phyloP scores from a whole-genome alignment of 1,140 invertebrate species.

The Chymomyza costata region DNA sequence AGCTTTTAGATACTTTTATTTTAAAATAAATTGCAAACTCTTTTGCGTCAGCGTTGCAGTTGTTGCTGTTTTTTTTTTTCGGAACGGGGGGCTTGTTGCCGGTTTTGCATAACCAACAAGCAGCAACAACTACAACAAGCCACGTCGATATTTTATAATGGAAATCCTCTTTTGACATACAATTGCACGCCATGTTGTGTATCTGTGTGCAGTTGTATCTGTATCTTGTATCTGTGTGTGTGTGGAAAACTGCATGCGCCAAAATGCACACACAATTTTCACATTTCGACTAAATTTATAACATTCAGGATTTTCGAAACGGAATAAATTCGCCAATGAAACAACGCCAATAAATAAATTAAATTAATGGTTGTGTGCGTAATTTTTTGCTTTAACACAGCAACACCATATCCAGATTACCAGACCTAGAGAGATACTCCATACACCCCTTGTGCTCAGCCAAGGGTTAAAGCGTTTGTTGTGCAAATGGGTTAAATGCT shows the following conservation, averaged over 20 bases:
- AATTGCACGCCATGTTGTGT: slow-evolving; percentile 11
- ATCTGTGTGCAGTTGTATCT: too few species aligned
- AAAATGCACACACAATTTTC: slow-evolving; percentile 73
- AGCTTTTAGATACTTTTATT: too few species aligned
- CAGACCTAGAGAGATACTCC: too few species aligned
- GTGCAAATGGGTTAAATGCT: slow-evolving; percentile 35
- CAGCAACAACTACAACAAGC: slow-evolving; percentile 1
- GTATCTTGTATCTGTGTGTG: slow-evolving; percentile 8
- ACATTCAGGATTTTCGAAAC: slow-evolving; percentile 61
- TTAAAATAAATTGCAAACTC: slow-evolving; percentile 70
- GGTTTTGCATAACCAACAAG: slow-evolving; percentile 24
- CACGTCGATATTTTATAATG: slow-evolving; percentile 72
- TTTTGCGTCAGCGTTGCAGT: slow-evolving; percentile 33
- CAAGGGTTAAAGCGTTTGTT: too few species aligned
- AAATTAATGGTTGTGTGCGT: slow-evolving; percentile 55
- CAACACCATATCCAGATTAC: too few species aligned
- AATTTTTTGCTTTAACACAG: slow-evolving; percentile 39
- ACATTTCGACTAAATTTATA: slow-evolving; percentile 73
- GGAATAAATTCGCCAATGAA: slow-evolving; percentile 62
- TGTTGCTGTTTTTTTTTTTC: slow-evolving; percentile 26
- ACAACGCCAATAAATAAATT: slow-evolving; percentile 73
- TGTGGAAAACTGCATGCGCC: slow-evolving; percentile 36
- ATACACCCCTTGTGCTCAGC: neutral
- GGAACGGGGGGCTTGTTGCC: slow-evolving; percentile 9
- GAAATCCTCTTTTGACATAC: slow-evolving; percentile 57